These are phyloP conservation scores for Eretmocerus hayati DNA, from an alignment of 2,888 invertebrate species.

Conservation along the genomic window DNA sequence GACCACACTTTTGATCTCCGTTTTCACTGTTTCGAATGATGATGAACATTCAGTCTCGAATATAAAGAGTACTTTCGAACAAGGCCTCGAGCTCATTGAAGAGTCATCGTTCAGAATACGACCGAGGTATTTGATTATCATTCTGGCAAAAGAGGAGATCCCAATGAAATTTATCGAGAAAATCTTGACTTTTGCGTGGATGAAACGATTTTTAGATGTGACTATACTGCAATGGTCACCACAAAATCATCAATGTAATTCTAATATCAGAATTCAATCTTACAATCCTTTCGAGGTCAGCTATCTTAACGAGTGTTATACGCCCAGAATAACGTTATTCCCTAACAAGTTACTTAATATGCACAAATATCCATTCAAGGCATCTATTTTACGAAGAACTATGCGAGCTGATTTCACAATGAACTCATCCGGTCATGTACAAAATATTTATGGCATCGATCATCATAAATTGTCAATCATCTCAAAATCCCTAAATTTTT, in stretches of 20 bases:
- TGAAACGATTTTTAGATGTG: constrained; percentile 7
- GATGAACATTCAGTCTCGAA: too few relatives aligned
- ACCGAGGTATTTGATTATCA: too few relatives aligned
- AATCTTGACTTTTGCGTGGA: constrained; percentile 7
- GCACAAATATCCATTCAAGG: not conserved
- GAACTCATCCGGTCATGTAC: not conserved
- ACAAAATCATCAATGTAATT: not conserved
- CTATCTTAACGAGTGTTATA: not conserved
- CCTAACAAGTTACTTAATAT: constrained; percentile 10
- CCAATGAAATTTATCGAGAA: too few relatives aligned
- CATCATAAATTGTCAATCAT: not conserved
- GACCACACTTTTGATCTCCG: too few relatives aligned
- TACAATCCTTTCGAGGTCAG: constrained; percentile 8
- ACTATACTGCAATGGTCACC: constrained; percentile 2
- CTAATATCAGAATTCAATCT: not conserved
- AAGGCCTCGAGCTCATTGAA: too few relatives aligned
- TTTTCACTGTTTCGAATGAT: too few relatives aligned
- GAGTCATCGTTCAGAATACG: too few relatives aligned
- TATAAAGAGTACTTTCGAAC: too few relatives aligned
- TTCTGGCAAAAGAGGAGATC: too few relatives aligned
- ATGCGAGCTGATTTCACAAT: not conserved
- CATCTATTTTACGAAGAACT: constrained; percentile 2
- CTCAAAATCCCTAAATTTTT: constrained; percentile 6
- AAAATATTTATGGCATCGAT: constrained; percentile 9
- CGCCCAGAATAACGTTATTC: not conserved